phyloP scores from a whole-genome alignment of 2,113 vertebrate genomes.

The Tyrannus savana region DNA sequence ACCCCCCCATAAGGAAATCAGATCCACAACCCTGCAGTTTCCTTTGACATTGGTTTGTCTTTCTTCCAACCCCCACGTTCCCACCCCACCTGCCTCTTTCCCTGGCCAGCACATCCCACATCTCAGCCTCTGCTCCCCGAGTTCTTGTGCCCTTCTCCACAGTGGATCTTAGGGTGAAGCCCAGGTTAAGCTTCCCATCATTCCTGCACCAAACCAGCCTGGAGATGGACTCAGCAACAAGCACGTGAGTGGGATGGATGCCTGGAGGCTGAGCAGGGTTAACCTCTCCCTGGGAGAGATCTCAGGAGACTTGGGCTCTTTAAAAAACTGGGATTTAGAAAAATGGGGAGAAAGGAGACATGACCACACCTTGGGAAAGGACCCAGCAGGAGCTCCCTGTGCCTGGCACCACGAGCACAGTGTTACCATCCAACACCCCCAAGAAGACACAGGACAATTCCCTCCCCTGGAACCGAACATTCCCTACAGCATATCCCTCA shows the following conservation, averaged over 20 bases:
- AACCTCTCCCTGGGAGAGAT: not conserved
- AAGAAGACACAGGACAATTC: not conserved
- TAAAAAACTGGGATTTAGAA: not conserved
- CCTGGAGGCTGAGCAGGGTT: not conserved
- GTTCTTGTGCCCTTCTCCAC: not conserved
- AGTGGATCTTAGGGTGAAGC: not conserved
- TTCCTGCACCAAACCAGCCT: not conserved
- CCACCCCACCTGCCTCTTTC: not conserved
- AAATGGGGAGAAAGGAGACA: not conserved
- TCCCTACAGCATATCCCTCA: fast-evolving
- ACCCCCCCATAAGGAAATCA: not conserved
- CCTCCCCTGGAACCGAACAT: not conserved
- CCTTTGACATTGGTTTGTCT: not conserved
- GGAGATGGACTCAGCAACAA: not conserved
- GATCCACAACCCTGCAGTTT: not conserved
- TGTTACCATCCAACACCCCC: not conserved
- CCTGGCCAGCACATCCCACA: not conserved
- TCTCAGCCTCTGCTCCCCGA: not conserved
- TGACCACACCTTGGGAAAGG: fast-evolving
- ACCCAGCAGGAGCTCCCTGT: not conserved
- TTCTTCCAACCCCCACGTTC: not conserved
- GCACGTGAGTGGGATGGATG: not conserved
- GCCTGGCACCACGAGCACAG: not conserved
- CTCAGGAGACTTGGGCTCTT: not conserved
- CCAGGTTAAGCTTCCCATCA: not conserved